A percentile compares a stretch with the other conserved stretches of the same genome.
Evolutionary conservation across 2,888 invertebrate genomes (phyloP).

Genomic region (Coelinius sp.): DNA sequence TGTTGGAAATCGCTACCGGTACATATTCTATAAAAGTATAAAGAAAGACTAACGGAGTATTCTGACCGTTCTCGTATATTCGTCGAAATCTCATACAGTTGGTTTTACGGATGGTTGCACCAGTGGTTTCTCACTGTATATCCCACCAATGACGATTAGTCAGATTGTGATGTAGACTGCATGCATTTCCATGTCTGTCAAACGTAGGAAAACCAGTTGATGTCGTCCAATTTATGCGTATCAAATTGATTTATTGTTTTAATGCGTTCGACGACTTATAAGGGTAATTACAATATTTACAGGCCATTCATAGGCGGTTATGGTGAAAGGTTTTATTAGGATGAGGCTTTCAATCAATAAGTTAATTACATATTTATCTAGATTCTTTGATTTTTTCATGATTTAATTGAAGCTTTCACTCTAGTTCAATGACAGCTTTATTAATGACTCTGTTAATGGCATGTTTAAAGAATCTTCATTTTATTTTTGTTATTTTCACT

Average conservation of each 20-base stretch:
- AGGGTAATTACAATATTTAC: background rate
- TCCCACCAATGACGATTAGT: conserved; percentile 8
- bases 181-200: background rate
- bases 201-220: background rate
- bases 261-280: background rate
- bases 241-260: background rate
- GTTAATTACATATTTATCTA: background rate
- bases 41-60: conserved; percentile 16
- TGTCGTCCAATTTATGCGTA: background rate
- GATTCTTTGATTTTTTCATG: background rate
- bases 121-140: background rate
- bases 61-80: conserved; percentile 6
- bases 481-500: background rate
- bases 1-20: conserved; percentile 12
- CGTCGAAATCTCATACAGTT: conserved; percentile 11
- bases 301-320: background rate
- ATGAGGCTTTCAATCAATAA: background rate
- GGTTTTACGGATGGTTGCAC: background rate
- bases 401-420: background rate
- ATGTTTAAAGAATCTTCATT: background rate
- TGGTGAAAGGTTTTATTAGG: background rate
- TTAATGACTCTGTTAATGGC: background rate
- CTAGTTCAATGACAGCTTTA: background rate
- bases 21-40: conserved; percentile 17
- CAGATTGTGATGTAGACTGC: background rate